Base-by-base conservation (phyloP, 2,797 vertebrate species). In the Toxotes lorentzi region DNA sequence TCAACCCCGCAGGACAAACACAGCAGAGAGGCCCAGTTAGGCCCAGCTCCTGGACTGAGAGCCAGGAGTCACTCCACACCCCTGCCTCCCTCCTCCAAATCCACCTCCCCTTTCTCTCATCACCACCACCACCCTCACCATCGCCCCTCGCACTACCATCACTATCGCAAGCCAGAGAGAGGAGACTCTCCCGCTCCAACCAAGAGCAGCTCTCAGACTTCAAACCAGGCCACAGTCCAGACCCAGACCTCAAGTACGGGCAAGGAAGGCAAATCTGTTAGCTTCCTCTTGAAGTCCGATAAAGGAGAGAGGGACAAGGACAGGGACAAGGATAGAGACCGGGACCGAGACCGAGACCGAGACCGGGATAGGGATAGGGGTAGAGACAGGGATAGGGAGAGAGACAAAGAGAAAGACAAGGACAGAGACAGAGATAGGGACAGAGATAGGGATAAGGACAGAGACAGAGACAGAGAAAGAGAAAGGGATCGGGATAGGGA, bases 21-120 rank as follows among this genome's bases (percentile, higher is more conserved):
- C 83, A 94, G 93, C 83, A 95, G 95, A 87, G 96, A 95, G 3
- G 7, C 85, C 34, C 95, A 94, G 86, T 79, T 93, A 50, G 90
- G 95, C 30, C 93, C 96, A 2, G 86, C 96, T 48, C 95, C 95
- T 0, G 94, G 95, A 47, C 89, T 96, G n/a, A 93, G 97, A 50
- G 97, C 97, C 17, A 94, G 97, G 76, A 98, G 97, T 90, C 97
- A 98, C 93, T 98, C 97, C 0, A 98, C 97, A 0, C 97, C 97
- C 0, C 93, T 98, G 77, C 97, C 97, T 27, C 97, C 97, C 4
- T 96, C 95, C 5, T 95, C 95, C 24, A 96, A 96, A 84, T 96
- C 95, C 63, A 94, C 95, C 4, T 95, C 95, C n/a, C 95, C 95
- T 5, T 95, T 95, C 89, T 95, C 95, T 32, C 94, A 95, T 51